Evolutionary conservation across 2,888 invertebrate genomes (phyloP), one percentile per base, ranked within the genome.

Genomic region (Caenorhabditis afra): DNA sequence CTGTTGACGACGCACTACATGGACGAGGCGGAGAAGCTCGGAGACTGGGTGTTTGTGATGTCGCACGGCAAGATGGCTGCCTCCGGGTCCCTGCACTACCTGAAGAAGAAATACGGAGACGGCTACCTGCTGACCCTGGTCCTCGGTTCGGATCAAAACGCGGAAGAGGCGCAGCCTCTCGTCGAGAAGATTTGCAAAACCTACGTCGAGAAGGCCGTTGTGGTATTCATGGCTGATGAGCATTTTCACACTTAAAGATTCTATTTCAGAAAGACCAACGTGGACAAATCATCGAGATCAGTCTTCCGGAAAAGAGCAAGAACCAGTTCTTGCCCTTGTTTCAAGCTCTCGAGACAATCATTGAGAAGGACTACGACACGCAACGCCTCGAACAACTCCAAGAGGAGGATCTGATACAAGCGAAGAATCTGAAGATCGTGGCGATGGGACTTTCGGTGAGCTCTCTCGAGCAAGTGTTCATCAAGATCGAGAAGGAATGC

Each of bases 1-100:
- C 82, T 88, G n/a, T 70, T 88, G 45, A 89, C 89, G 3, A 89
- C 88, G 0, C 89, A 88, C 66, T 89, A 87, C 66, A 89, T 89
- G 87, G 87, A 88, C 58, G 89, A 89, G 75, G 89, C 89, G 1
- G 89, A 89, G 59, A 71, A 75, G 20, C 74, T 89, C n/a, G 89
- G 86, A 7, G 89, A 89, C 47, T 79, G 87, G 52, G 82, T 89
- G 20, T 82, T 79, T 8, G 87, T 89, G 44, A 89, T 89, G 88
- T 84, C 81, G 22, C 85, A 87, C 18, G 88, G 88, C 61, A 78
- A 77, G 10, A 68, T 86, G 39, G 83, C 78, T 12, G 87, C 87
- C 61, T 79, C 84, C 50, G 89, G 87, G 18, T 82, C 85, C 1
- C 65, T 83, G 10, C 73, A 81, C 11, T 89, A 82, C 53, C 67